Conservation (phyloP, 2,797 vertebrate genomes). For the Falco peregrinus region DNA sequence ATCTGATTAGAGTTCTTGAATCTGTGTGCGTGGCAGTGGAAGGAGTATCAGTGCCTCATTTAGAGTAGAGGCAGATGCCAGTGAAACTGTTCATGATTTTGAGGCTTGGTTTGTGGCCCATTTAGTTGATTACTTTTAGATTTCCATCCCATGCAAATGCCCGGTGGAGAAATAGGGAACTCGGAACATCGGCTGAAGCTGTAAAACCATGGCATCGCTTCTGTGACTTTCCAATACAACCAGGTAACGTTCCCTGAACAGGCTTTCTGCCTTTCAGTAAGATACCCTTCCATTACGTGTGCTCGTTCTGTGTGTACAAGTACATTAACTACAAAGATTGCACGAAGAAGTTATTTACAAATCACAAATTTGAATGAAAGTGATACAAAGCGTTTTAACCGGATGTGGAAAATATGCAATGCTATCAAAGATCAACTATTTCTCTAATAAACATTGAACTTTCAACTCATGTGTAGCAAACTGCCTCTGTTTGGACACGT, state of each 20-base stretch:
- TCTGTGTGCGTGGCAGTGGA: background rate
- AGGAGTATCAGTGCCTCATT: background rate
- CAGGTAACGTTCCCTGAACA: background rate
- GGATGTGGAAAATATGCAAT: background rate
- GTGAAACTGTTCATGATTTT: background rate
- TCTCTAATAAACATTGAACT: background rate
- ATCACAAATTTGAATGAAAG: background rate
- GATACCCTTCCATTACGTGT: background rate
- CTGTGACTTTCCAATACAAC: background rate
- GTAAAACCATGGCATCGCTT: background rate
- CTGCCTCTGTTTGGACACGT: background rate
- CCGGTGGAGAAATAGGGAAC: background rate
- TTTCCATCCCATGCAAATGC: background rate
- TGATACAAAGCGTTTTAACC: background rate
- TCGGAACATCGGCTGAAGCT: background rate
- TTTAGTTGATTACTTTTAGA: background rate
- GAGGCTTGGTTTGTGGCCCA: background rate
- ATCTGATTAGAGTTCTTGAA: background rate
- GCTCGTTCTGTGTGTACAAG: background rate
- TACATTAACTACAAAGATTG: background rate
- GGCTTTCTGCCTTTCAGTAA: background rate
- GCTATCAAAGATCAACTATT: background rate
- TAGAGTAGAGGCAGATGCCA: background rate
- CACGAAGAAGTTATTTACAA: background rate
- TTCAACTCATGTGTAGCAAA: background rate